Evolutionary conservation across 2,797 vertebrate species (phyloP).

Genomic region (Cryptoblepharus egeriae): DNA sequence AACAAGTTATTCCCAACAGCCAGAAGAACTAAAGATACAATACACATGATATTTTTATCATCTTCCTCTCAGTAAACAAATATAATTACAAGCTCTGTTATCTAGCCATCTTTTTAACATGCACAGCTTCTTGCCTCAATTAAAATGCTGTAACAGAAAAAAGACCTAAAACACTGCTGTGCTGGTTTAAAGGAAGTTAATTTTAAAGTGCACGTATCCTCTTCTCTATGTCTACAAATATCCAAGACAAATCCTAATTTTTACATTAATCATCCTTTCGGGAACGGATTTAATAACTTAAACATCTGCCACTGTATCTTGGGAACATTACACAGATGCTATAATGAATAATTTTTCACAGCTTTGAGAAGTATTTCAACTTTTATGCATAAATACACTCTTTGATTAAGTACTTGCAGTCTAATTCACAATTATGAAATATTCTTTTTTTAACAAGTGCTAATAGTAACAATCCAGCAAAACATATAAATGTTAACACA

Average conservation of each 20-base stretch:
- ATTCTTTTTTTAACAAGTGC: not conserved
- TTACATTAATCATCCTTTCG: conserved; percentile 9
- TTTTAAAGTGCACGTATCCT: conserved; percentile 8
- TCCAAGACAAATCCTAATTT: not conserved
- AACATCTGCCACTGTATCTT: conserved; percentile 18
- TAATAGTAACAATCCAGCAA: not conserved
- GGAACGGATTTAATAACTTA: conserved; percentile 19
- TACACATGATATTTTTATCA: conserved; percentile 24
- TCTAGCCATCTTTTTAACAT: not conserved
- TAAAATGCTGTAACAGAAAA: not conserved
- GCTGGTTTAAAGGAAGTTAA: not conserved
- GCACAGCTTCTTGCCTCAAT: not conserved
- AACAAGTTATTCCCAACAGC: conserved; percentile 39
- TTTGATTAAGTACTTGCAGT: conserved; percentile 13
- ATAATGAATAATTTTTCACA: conserved; percentile 5
- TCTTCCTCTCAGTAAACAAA: conserved; percentile 18
- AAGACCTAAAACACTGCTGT: not conserved
- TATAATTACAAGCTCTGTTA: conserved; percentile 18
- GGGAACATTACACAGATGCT: not conserved
- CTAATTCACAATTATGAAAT: conserved; percentile 1
- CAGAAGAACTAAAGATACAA: conserved; percentile 35
- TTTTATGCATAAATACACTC: conserved; percentile 1
- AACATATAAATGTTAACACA: not conserved
- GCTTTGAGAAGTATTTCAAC: not conserved
- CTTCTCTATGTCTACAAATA: not conserved